These are phyloP conservation scores for Pangasianodon gigas DNA, from an alignment of 2,113 vertebrate species.

Conservation along the genomic window DNA sequence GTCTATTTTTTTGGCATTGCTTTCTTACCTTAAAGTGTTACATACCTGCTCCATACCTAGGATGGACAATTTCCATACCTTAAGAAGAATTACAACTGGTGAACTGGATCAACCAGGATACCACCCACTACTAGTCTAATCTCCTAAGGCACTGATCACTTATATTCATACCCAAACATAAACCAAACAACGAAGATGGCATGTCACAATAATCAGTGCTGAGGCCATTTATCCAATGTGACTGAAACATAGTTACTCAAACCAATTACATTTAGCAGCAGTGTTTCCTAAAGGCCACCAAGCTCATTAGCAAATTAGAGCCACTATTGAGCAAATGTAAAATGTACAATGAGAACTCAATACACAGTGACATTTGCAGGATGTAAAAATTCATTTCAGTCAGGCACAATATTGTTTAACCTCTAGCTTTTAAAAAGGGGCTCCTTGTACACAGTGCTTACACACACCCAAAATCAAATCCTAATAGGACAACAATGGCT, in stretches of 20 bases:
- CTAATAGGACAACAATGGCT: conserved; percentile 34
- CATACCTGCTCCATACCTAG: neutral
- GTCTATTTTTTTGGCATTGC: neutral
- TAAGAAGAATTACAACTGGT: neutral
- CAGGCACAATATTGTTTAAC: conserved; percentile 8
- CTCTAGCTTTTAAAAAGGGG: neutral
- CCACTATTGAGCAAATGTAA: conserved; percentile 10
- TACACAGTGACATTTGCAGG: conserved; percentile 27
- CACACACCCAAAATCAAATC: conserved; percentile 25
- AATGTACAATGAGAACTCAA: conserved; percentile 22
- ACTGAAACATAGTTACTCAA: conserved; percentile 43
- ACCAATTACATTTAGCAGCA: conserved; percentile 47
- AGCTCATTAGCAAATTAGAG: conserved; percentile 33
- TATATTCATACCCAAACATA: neutral
- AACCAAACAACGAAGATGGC: neutral
- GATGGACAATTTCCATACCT: neutral
- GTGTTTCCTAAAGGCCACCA: conserved; percentile 33
- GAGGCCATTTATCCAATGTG: conserved; percentile 22
- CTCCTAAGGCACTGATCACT: neutral
- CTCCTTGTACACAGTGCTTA: conserved; percentile 4
- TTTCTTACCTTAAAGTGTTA: neutral
- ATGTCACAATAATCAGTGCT: neutral
- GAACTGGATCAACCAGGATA: neutral
- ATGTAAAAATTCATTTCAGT: conserved; percentile 21
- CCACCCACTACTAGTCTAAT: neutral